phyloP scores from a whole-genome alignment of 2,113 vertebrate genomes.

The Spizaetus ornatus region DNA sequence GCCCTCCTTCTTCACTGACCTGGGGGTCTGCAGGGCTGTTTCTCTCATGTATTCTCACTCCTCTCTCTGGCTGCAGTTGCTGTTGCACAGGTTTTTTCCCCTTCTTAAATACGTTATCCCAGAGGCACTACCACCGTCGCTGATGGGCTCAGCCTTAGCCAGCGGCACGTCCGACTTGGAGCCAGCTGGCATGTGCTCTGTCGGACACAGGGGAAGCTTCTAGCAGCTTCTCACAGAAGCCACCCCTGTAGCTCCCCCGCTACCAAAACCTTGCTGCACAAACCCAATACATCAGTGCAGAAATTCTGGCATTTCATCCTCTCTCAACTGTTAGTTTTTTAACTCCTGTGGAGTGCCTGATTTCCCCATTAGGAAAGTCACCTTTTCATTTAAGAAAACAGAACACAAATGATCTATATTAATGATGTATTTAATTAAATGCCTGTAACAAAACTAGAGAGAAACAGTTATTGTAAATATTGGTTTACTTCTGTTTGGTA shows the following conservation, averaged over 20 bases:
- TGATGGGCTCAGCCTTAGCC: too few species aligned
- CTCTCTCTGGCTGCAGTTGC: background rate
- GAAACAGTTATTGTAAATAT: background rate
- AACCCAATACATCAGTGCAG: background rate
- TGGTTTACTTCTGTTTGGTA: background rate
- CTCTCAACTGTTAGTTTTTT: background rate
- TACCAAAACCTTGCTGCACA: too few species aligned
- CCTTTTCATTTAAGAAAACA: background rate
- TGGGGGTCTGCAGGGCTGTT: background rate
- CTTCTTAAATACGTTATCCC: too few species aligned
- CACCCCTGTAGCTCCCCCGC: too few species aligned
- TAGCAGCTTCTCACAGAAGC: too few species aligned
- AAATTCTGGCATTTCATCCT: background rate
- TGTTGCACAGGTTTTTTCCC: too few species aligned
- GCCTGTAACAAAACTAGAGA: background rate
- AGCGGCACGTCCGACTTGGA: too few species aligned
- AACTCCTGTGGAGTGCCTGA: background rate
- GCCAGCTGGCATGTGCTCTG: too few species aligned
- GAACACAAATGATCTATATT: background rate
- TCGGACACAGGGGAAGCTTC: too few species aligned
- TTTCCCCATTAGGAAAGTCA: background rate
- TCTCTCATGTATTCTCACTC: background rate
- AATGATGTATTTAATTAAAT: background rate
- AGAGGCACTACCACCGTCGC: too few species aligned
- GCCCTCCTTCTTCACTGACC: background rate